Conservation (phyloP, 1,140 invertebrate species). For the Micrasema longulum region DNA sequence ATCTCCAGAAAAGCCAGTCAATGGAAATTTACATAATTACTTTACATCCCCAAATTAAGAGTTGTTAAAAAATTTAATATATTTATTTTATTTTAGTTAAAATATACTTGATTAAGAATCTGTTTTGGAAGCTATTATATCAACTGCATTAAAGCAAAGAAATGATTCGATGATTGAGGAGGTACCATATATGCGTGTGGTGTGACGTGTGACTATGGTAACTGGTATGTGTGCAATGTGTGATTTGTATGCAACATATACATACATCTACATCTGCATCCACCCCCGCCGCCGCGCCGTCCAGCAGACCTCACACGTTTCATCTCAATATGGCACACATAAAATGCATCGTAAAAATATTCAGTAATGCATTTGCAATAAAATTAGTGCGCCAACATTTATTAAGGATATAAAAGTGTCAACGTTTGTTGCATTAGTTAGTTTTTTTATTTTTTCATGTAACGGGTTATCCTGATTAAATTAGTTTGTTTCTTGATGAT, state of each 20-base stretch:
- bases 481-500: background rate
- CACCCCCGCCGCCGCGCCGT: background rate
- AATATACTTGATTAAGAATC: background rate
- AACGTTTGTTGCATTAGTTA: background rate
- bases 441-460: no score
- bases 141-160: no score
- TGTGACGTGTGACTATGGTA: no score
- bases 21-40: background rate
- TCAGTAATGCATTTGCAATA: constrained; percentile 1
- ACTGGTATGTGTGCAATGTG: no score
- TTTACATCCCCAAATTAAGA: background rate
- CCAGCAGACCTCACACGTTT: background rate
- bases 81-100: background rate
- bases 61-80: background rate
- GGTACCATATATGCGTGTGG: no score
- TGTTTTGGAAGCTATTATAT: background rate
- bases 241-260: no score
- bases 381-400: background rate
- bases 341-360: constrained; percentile 11
- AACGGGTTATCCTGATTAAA: background rate
- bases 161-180: no score
- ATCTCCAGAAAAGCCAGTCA: background rate
- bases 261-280: no score
- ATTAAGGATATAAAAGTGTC: background rate
- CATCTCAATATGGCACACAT: background rate